These are phyloP conservation scores for Lasioglossum lativentre DNA, from an alignment of 2,888 invertebrate genomes.

Conservation along the genomic window DNA sequence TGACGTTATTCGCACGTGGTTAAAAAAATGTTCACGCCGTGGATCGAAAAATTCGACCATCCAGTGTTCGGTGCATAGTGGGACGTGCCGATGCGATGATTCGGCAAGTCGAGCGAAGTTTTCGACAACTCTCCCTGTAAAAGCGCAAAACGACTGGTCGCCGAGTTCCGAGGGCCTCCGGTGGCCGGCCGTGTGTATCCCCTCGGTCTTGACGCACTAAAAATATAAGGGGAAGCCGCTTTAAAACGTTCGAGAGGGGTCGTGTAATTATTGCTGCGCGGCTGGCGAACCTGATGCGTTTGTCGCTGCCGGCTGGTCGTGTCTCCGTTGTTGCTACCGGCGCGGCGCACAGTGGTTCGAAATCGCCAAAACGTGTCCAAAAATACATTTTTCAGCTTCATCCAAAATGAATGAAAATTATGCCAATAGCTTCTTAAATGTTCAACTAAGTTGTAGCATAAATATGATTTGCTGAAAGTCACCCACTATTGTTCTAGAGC, in stretches of 20 bases:
- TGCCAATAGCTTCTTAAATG: no score
- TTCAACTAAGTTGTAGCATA: no score
- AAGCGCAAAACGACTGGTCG: conserved; percentile 21
- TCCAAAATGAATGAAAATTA: no score
- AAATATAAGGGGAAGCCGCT: conserved; percentile 69
- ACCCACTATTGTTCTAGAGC: no score
- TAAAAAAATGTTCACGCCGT: no score
- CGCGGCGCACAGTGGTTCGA: no score
- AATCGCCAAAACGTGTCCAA: no score
- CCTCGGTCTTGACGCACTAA: conserved; percentile 65
- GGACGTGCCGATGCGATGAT: not conserved
- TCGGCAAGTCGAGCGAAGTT: not conserved
- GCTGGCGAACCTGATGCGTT: conserved; percentile 50
- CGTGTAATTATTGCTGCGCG: conserved; percentile 65
- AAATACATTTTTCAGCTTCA: no score
- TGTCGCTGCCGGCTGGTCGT: conserved; percentile 41
- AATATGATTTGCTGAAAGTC: no score
- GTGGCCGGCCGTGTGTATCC: conserved; percentile 33
- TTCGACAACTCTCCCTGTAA: conserved; percentile 8
- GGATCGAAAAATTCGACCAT: no score
- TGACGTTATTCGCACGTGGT: no score
- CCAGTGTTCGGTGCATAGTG: no score
- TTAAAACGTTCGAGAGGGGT: conserved; percentile 66
- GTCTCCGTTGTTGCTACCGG: conserved; percentile 55
- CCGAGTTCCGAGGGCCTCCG: not conserved